Evolutionary conservation across 2,888 invertebrate species (phyloP), one percentile per base, ranked within the genome.

Genomic region (Platycheirus rosarum): DNA sequence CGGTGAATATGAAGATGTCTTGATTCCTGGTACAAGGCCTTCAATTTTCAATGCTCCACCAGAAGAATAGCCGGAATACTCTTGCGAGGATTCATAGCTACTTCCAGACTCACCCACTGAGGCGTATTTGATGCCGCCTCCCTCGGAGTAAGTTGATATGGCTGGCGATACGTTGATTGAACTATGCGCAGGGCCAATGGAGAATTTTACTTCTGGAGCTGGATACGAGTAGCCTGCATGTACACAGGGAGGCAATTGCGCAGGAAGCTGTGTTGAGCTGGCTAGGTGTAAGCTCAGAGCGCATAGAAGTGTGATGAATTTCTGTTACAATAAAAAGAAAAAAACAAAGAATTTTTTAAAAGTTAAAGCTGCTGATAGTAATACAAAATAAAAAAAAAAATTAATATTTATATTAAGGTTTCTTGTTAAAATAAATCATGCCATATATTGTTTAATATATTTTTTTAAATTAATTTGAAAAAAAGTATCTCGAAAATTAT

Each of bases 181-280:
- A 18, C 87, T 86, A 20, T 87, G 84, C 9, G 87, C 88, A 6
- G 89, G 88, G 23, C 91, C 90, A 46, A 90, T 85, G 2, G 92
- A 91, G 32, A 93, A 89, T 86, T 93, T 92, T 1, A 93, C 89
- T 18, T 92, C 87, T 2, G 93, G 93, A 2, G 91, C 90, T 37
- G 92, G 90, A 87, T 93, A 93, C 1, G 92, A 89, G 86, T 93
- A 93, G 2, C 93, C 93, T 18, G 90, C 88, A 65, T 88, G 88
- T 2, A 68, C 71, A 44, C 60, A 60, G 0, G 60, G 60, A 7
- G 60, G 60, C 14, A 60, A 9, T 29, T 44, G 60, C n/a, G 44
- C 89, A 23, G 89, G 86, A 40, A 89, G 82, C 18, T 86, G 86
- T 44, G 88, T 86, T 13, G 87, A 85, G 26, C 86, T 86, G 42